A percentile compares a stretch with the other conserved stretches of the same genome.
phyloP scores from a whole-genome alignment of 2,888 invertebrate species.

The Megamerina dolium region DNA sequence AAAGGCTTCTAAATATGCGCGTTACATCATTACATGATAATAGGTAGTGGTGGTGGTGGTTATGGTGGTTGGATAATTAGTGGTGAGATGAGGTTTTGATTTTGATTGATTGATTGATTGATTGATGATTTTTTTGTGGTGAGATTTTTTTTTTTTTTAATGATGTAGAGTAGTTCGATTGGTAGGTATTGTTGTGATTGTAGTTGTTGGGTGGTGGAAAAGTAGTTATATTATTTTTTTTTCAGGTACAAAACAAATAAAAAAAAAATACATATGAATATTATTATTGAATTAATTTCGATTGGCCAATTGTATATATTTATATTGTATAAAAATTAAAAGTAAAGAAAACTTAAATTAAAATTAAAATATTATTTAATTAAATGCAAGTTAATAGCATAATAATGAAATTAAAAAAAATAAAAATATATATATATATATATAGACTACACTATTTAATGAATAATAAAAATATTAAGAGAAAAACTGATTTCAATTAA shows the following conservation, averaged over 20 bases:
- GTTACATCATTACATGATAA: conserved; percentile 17
- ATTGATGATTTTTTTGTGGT: conserved; percentile 8
- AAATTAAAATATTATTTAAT: too few relatives aligned
- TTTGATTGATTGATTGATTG: conserved; percentile 20
- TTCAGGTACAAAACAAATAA: conserved; percentile 10
- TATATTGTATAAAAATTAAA: too few relatives aligned
- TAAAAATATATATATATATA: background rate
- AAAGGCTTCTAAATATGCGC: conserved; percentile 69
- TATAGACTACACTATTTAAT: background rate
- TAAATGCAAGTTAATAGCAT: too few relatives aligned
- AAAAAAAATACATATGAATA: conserved; percentile 42
- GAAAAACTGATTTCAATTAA: too few relatives aligned
- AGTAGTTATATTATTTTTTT: conserved; percentile 5
- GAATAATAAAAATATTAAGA: too few relatives aligned
- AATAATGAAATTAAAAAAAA: background rate
- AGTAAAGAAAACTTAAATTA: too few relatives aligned
- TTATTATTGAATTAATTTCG: conserved; percentile 34
- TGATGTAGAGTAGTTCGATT: conserved; percentile 1
- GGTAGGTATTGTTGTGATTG: conserved; percentile 17
- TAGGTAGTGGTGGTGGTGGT: conserved; percentile 11
- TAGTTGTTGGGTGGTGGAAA: conserved; percentile 29
- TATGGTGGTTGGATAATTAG: background rate
- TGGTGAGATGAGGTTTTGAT: conserved; percentile 14
- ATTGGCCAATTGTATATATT: conserved; percentile 30
- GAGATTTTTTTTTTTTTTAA: background rate